A percentile compares a stretch with the other conserved stretches of the same genome.
Evolutionary conservation across 1,140 invertebrate genomes (phyloP).

Genomic region (Philotrypesis tridentata): DNA sequence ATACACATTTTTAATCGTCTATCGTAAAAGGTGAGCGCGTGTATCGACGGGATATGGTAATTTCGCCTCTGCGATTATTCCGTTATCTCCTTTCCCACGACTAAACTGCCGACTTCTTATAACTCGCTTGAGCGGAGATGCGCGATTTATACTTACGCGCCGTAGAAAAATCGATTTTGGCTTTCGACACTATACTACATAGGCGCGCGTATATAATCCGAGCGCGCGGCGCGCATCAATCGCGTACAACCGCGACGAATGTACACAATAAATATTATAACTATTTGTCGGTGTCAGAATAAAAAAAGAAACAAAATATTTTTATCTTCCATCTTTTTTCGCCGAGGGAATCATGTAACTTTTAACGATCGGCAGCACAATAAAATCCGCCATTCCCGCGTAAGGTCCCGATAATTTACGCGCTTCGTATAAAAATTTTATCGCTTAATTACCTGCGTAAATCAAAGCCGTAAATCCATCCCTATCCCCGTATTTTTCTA

Average conservation of each 20-base stretch:
- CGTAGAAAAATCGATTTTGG: background rate
- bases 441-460: conserved; percentile 29
- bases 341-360: background rate
- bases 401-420: conserved; percentile 24
- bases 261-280: no score
- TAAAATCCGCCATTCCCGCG: background rate
- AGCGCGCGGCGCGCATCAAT: background rate
- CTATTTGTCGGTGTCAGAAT: background rate
- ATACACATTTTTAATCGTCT: background rate
- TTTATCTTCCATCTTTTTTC: background rate
- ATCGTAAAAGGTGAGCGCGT: background rate
- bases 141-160: background rate
- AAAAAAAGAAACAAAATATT: background rate
- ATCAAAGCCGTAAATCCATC: conserved; percentile 32
- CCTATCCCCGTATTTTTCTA: background rate
- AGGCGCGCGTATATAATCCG: no score
- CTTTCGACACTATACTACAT: background rate
- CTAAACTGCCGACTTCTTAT: background rate
- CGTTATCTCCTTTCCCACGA: background rate
- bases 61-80: background rate
- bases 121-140: no score
- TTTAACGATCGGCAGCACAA: background rate
- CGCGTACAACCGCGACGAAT: background rate
- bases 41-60: background rate
- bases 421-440: conserved; percentile 26